Percentiles rank a stretch among this genome's conserved stretches.
Evolutionary conservation across 2,888 invertebrate species (phyloP).

Genomic region (Myopa tessellatipennis): DNA sequence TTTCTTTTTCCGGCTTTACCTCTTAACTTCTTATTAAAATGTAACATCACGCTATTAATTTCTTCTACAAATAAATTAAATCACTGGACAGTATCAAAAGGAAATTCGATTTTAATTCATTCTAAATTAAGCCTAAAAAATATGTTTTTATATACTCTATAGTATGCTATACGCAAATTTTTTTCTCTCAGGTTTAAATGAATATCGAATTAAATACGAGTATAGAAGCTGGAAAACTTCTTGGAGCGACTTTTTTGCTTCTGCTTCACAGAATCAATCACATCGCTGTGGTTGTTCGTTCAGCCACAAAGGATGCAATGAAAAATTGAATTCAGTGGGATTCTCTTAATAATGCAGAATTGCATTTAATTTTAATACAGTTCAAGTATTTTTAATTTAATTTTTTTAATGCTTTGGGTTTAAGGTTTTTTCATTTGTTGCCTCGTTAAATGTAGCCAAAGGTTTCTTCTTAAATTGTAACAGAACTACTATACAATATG

Average conservation of each 20-base stretch:
- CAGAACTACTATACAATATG: not conserved
- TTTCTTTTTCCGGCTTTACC: too few relatives aligned
- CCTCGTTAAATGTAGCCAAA: not conserved
- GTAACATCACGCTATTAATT: not conserved
- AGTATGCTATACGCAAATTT: too few relatives aligned
- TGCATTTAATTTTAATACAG: not conserved
- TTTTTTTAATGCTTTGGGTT: not conserved
- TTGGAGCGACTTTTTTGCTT: too few relatives aligned
- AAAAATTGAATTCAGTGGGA: not conserved
- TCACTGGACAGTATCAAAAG: not conserved
- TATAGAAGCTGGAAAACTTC: too few relatives aligned
- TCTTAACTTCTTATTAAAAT: too few relatives aligned
- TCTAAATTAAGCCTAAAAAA: too few relatives aligned
- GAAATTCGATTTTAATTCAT: not conserved
- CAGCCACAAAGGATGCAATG: not conserved
- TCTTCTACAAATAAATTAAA: not conserved
- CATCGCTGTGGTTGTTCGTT: not conserved
- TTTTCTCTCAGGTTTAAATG: too few relatives aligned
- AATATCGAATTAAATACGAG: too few relatives aligned
- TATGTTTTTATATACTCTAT: too few relatives aligned
- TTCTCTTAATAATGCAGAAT: not conserved
- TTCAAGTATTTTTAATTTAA: not conserved
- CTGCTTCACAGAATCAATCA: too few relatives aligned
- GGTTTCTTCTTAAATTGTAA: not conserved
- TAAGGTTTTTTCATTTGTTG: slow-evolving; percentile 5